Conservation (phyloP, 2,888 invertebrate species). For the Platypus cylindrus region DNA sequence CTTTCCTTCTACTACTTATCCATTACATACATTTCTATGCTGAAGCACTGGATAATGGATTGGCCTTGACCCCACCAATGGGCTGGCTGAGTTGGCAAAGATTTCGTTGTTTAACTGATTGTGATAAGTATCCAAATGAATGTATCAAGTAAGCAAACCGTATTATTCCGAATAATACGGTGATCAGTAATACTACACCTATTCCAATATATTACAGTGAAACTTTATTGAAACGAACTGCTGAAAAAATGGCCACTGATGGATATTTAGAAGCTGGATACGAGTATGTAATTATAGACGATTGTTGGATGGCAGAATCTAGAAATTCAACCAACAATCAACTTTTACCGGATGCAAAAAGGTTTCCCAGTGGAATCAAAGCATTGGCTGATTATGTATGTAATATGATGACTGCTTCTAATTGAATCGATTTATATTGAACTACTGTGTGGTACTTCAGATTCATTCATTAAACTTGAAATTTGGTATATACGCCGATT, state of each 20-base stretch:
- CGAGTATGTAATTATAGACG: constrained; percentile 43
- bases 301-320: constrained; percentile 45
- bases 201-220: constrained; percentile 34
- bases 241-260: constrained; percentile 40
- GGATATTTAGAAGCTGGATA: constrained; percentile 47
- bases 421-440: neutral
- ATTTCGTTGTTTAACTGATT: constrained; percentile 50
- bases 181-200: too few relatives aligned
- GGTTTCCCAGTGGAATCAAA: constrained; percentile 48
- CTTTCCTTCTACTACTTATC: too few relatives aligned
- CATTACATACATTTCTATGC: too few relatives aligned
- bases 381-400: constrained; percentile 44
- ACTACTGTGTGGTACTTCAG: constrained; percentile 30
- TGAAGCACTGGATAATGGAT: constrained; percentile 44
- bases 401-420: neutral
- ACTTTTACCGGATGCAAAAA: constrained; percentile 39
- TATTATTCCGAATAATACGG: constrained; percentile 4
- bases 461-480: constrained; percentile 59
- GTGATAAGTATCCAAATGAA: constrained; percentile 46
- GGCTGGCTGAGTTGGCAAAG: constrained; percentile 59
- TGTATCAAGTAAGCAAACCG: constrained; percentile 55
- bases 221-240: constrained; percentile 37
- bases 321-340: constrained; percentile 31
- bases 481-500: constrained; percentile 72
- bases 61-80: constrained; percentile 55